Evolutionary conservation across 2,113 vertebrate species (phyloP).

Genomic region (Oncorhynchus clarkii): DNA sequence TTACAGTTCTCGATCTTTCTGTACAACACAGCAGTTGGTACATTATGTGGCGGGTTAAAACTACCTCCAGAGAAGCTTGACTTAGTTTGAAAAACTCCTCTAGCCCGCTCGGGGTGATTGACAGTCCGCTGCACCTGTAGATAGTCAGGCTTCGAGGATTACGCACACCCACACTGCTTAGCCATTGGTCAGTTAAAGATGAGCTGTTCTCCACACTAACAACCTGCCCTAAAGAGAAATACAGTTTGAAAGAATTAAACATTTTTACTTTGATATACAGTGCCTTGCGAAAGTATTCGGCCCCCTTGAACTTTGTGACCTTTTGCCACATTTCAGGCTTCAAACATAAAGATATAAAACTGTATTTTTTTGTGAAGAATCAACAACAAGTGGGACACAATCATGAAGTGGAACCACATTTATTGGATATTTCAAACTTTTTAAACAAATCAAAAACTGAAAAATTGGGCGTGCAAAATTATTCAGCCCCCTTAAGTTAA

Average conservation of each 20-base stretch:
- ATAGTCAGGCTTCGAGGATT: slow-evolving; percentile 49
- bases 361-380: no score
- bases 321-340: no score
- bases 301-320: no score
- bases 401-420: no score
- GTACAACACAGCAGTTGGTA: not conserved
- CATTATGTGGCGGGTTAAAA: not conserved
- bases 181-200: slow-evolving; percentile 46
- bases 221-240: slow-evolving; percentile 59
- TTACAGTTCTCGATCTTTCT: no score
- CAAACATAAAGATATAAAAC: no score
- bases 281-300: no score
- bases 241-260: not conserved
- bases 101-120: slow-evolving; percentile 45
- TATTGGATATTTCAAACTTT: no score
- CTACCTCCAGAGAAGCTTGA: slow-evolving; percentile 58
- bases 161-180: slow-evolving; percentile 33
- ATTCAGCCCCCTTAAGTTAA: no score
- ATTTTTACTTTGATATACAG: not conserved
- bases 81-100: slow-evolving; percentile 57
- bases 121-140: slow-evolving; percentile 44
- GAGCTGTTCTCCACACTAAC: slow-evolving; percentile 47
- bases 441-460: no score
- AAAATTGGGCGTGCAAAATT: no score
- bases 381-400: no score